phyloP scores from a whole-genome alignment of 2,797 vertebrate genomes.

The Microtus agrestis region DNA sequence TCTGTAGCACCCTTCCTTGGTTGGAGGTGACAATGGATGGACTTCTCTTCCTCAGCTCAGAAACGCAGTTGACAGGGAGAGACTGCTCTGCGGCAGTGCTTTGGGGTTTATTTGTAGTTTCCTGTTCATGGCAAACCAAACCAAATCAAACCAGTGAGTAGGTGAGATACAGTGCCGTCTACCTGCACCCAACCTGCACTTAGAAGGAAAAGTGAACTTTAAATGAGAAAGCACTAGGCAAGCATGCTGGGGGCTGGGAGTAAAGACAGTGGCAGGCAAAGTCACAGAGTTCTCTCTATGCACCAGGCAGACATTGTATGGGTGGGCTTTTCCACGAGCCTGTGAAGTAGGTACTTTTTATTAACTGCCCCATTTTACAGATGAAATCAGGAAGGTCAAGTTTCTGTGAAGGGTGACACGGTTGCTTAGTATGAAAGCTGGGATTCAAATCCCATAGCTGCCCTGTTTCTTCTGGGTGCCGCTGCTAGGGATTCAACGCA shows the following conservation, averaged over 20 bases:
- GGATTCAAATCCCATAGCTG: background rate
- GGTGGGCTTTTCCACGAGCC: background rate
- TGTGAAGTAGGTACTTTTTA: background rate
- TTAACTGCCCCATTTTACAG: background rate
- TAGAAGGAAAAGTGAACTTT: background rate
- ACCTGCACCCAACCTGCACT: background rate
- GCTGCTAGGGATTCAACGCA: background rate
- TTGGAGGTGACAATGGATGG: constrained; percentile 92
- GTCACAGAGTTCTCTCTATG: background rate
- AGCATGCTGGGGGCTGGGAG: background rate
- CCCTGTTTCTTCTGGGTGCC: background rate
- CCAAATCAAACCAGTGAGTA: background rate
- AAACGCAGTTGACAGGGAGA: constrained; percentile 93
- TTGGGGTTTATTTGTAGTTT: constrained; percentile 82
- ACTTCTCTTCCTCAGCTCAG: constrained; percentile 92
- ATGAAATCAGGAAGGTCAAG: constrained; percentile 6
- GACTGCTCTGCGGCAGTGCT: constrained; percentile 88
- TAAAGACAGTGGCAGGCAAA: background rate
- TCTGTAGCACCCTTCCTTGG: constrained; percentile 94
- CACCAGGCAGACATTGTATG: background rate
- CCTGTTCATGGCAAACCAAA: constrained; percentile 78
- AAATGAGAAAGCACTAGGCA: constrained; percentile 12
- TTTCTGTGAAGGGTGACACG: background rate
- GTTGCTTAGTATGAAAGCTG: background rate
- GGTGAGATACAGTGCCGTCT: background rate